phyloP scores from a whole-genome alignment of 2,797 vertebrate genomes.

The Malacoraja senta region DNA sequence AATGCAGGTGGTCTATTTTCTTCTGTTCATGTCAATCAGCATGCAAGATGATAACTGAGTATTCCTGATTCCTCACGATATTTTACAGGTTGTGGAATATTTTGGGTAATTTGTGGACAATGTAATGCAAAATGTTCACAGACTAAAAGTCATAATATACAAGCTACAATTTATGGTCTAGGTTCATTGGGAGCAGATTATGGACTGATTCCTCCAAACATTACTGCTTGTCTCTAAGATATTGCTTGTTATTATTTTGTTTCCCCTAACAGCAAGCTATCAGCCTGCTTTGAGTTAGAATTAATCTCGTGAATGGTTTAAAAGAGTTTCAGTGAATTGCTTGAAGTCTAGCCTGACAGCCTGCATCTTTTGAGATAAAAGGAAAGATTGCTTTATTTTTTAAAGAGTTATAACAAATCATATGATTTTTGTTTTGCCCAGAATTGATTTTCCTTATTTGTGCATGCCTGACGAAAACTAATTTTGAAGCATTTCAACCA shows the following conservation, averaged over 20 bases:
- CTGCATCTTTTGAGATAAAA: background rate
- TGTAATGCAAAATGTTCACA: background rate
- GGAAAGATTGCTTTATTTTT: slow-evolving; percentile 18
- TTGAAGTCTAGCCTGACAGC: background rate
- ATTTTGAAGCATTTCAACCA: background rate
- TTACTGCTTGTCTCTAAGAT: background rate
- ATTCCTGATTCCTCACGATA: background rate
- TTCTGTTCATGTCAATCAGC: no score
- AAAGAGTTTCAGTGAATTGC: no score
- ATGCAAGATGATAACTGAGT: no score
- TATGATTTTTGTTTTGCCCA: background rate
- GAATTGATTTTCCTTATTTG: background rate
- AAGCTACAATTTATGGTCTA: background rate
- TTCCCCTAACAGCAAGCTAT: background rate
- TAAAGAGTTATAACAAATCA: background rate
- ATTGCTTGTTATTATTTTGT: background rate
- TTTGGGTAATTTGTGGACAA: background rate
- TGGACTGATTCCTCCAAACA: background rate
- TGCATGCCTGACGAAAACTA: background rate
- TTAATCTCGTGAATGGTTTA: background rate
- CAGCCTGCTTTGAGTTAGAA: background rate
- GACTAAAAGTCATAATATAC: background rate
- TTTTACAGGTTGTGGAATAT: background rate
- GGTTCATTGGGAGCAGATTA: background rate
- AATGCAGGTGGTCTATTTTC: background rate